These are phyloP conservation scores for Hippoglossus stenolepis DNA, from an alignment of 2,113 vertebrate genomes.

Conservation along the genomic window DNA sequence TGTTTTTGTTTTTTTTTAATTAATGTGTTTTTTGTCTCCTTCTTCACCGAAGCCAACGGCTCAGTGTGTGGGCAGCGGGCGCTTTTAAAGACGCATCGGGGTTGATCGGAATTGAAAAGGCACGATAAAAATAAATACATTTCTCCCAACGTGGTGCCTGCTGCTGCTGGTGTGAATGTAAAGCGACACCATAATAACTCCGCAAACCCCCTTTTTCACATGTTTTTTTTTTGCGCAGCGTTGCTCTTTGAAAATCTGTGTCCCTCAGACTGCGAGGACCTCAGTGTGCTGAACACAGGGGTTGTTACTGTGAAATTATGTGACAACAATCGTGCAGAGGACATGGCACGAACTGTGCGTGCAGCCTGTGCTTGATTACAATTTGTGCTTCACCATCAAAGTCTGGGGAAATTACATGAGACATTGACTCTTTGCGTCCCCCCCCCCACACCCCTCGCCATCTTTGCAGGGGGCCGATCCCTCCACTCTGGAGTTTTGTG, in stretches of 20 bases:
- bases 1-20: constrained; percentile 65
- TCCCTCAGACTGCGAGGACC: background rate
- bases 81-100: constrained; percentile 48
- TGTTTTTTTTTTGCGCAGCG: background rate
- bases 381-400: constrained; percentile 2
- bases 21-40: constrained; percentile 33
- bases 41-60: constrained; percentile 41
- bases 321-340: constrained; percentile 7
- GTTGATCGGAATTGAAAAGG: constrained; percentile 43
- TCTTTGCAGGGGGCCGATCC: constrained; percentile 4
- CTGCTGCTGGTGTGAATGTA: background rate
- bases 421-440: constrained; percentile 21
- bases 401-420: background rate
- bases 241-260: constrained; percentile 5
- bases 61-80: constrained; percentile 62
- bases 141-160: background rate
- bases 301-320: constrained; percentile 14
- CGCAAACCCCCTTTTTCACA: background rate
- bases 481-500: constrained; percentile 5
- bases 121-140: constrained; percentile 21
- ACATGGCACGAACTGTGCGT: background rate
- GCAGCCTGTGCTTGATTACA: constrained; percentile 1
- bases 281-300: background rate
- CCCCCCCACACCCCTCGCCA: constrained; percentile 34
- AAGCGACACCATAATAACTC: constrained; percentile 27